phyloP scores from a whole-genome alignment of 2,797 vertebrate genomes.

The Rhinatrema bivittatum region DNA sequence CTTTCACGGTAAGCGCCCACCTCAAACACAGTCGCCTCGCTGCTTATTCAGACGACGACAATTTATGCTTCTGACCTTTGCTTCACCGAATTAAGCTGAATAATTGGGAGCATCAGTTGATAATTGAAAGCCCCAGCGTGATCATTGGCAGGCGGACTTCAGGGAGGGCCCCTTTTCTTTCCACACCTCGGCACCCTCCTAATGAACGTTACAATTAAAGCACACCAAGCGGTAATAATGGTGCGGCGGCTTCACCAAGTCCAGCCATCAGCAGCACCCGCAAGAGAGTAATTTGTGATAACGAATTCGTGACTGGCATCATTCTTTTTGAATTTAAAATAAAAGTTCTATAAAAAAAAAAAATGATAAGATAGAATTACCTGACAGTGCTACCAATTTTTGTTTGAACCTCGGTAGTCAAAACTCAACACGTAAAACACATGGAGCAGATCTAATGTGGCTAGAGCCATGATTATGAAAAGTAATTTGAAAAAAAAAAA shows the following conservation, averaged over 20 bases:
- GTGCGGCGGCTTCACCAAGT: constrained; percentile 12
- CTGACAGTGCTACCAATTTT: constrained; percentile 7
- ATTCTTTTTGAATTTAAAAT: constrained; percentile 13
- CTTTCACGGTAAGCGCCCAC: constrained; percentile 2
- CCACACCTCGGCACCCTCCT: constrained; percentile 26
- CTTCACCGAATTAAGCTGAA: constrained; percentile 38
- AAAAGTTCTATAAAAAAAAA: constrained; percentile 5
- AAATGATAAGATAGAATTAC: not conserved
- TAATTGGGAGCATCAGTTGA: constrained; percentile 30
- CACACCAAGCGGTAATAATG: constrained; percentile 23
- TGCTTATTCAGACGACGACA: constrained; percentile 24
- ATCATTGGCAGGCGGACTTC: constrained; percentile 24
- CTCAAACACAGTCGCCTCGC: constrained; percentile 16
- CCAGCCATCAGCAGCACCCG: constrained; percentile 25
- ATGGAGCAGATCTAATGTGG: constrained; percentile 1
- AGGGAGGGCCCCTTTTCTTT: constrained; percentile 42
- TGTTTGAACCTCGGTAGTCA: constrained; percentile 20
- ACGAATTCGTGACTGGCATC: constrained; percentile 18
- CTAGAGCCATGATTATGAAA: not conserved
- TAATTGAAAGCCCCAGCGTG: constrained; percentile 36
- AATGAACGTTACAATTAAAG: constrained; percentile 35
- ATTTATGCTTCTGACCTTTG: constrained; percentile 26
- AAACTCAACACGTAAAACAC: constrained; percentile 17
- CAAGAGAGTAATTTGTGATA: constrained; percentile 26
- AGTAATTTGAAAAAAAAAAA: too few species aligned